A percentile compares a stretch with the other conserved stretches of the same genome.
Evolutionary conservation across 2,797 vertebrate genomes (phyloP).

Genomic region (Oophaga sylvatica): DNA sequence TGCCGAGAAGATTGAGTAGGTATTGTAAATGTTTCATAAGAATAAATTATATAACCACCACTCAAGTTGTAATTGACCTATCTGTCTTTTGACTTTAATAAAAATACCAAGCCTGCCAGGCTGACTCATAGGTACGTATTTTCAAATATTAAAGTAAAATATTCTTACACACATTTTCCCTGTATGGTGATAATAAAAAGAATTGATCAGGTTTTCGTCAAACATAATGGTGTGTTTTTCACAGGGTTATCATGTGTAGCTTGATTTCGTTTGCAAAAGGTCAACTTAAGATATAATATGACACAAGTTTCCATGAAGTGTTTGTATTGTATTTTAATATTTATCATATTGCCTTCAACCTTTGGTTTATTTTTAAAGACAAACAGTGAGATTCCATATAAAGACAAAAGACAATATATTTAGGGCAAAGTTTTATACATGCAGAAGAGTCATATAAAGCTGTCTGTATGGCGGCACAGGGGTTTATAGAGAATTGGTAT

Average conservation of each 20-base stretch:
- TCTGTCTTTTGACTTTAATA: slow-evolving; percentile 53
- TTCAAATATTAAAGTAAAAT: slow-evolving; percentile 46
- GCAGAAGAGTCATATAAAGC: neutral
- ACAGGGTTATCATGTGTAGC: neutral
- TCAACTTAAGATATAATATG: neutral
- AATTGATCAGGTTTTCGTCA: neutral
- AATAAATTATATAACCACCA: slow-evolving; percentile 38
- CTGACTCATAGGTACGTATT: slow-evolving; percentile 36
- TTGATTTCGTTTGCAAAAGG: slow-evolving; percentile 14
- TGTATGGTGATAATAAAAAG: slow-evolving; percentile 27
- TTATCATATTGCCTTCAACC: neutral
- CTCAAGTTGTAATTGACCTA: slow-evolving; percentile 50
- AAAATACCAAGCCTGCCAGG: slow-evolving; percentile 51
- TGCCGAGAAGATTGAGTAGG: slow-evolving; percentile 42
- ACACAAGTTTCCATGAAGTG: neutral
- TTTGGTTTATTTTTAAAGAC: neutral
- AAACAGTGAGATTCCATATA: neutral
- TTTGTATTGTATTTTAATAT: slow-evolving; percentile 19
- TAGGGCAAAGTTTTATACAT: neutral
- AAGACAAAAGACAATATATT: neutral
- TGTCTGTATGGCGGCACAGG: too few species aligned
- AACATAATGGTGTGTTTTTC: slow-evolving; percentile 7
- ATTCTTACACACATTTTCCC: slow-evolving; percentile 9
- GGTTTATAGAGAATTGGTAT: too few species aligned
- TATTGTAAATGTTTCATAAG: slow-evolving; percentile 44